phyloP scores from a whole-genome alignment of 2,113 vertebrate genomes.

The Epinephelus lanceolatus region DNA sequence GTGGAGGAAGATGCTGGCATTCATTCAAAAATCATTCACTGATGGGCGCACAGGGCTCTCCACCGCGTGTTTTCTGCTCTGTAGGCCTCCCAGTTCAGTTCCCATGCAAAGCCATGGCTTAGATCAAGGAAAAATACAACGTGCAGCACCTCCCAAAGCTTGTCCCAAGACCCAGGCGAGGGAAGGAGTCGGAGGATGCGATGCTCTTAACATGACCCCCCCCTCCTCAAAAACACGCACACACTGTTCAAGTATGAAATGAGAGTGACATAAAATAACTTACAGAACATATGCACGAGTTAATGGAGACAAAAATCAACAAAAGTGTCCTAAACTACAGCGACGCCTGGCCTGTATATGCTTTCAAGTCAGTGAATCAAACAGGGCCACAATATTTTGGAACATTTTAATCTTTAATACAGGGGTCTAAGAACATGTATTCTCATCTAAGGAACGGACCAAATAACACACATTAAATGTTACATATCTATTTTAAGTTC shows the following conservation, averaged over 20 bases:
- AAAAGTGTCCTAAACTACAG: conserved; percentile 14
- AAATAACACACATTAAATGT: conserved; percentile 51
- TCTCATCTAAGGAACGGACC: conserved; percentile 54
- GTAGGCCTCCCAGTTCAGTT: conserved; percentile 75
- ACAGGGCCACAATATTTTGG: conserved; percentile 49
- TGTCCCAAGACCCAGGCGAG: conserved; percentile 65
- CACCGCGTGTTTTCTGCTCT: conserved; percentile 54
- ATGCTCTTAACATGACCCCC: conserved; percentile 2
- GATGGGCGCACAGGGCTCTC: conserved; percentile 53
- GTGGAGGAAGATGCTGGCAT: conserved; percentile 83
- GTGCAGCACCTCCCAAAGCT: conserved; percentile 77
- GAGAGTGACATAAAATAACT: conserved; percentile 59
- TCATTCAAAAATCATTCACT: conserved; percentile 73
- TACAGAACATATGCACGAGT: conserved; percentile 38
- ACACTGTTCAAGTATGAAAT: conserved; percentile 69
- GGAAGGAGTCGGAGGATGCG: background rate
- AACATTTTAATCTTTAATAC: conserved; percentile 68
- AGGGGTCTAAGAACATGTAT: conserved; percentile 50
- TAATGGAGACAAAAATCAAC: conserved; percentile 11
- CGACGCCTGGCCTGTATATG: conserved; percentile 25
- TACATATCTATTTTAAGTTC: conserved; percentile 34
- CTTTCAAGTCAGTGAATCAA: conserved; percentile 58
- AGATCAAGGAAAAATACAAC: conserved; percentile 72
- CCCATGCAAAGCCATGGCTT: conserved; percentile 85
- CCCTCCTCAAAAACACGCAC: background rate